A percentile compares a stretch with the other conserved stretches of the same genome.
phyloP scores from a whole-genome alignment of 2,888 invertebrate species.

The Cantharis rustica region DNA sequence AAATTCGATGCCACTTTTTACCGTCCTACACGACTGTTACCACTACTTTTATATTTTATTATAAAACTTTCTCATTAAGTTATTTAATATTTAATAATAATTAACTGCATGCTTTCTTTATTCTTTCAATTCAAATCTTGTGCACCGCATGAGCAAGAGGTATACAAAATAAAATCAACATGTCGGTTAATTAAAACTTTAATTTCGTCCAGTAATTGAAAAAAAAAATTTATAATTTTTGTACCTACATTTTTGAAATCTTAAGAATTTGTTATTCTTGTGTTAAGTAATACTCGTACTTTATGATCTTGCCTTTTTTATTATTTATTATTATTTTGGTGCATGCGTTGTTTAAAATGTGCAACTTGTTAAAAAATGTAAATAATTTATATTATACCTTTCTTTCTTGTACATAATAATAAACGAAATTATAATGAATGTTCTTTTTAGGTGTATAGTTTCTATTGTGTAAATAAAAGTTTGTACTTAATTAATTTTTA shows the following conservation, averaged over 20 bases:
- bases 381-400: not conserved
- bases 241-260: not conserved
- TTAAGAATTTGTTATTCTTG: not conserved
- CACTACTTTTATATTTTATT: not conserved
- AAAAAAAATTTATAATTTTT: not conserved
- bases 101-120: not conserved
- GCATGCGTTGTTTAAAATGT: not conserved
- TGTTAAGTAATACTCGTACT: not conserved
- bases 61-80: not conserved
- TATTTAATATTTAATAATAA: not conserved
- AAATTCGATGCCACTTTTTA: not conserved
- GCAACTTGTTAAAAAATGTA: not conserved
- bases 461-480: slow-evolving; percentile 1
- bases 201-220: not conserved
- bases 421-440: not conserved
- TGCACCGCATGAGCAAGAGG: not conserved
- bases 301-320: not conserved
- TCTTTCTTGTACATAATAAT: not conserved
- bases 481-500: not conserved
- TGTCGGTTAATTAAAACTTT: not conserved
- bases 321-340: not conserved
- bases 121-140: not conserved
- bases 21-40: not conserved
- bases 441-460: not conserved
- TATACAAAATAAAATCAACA: not conserved